Base-by-base conservation (phyloP, 2,888 invertebrate genomes). In the Erebia aethiops region DNA sequence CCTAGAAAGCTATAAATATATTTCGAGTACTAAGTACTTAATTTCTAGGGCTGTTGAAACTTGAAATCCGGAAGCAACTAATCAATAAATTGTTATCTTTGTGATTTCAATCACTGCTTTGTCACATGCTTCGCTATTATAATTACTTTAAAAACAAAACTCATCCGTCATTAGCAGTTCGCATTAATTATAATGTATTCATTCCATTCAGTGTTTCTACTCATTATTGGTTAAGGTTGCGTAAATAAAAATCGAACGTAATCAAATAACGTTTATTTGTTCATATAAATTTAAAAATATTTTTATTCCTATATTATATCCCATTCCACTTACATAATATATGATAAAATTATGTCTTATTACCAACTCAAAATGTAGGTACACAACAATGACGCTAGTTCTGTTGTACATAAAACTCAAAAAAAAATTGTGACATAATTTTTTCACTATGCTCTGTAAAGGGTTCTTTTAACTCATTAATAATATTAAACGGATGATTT, bases 291-390 rank as follows among this genome's bases (percentile, higher is more conserved):
- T 68, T 66, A 56, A 69, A 67, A 71, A 71, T 69, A 69, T 64
- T 57, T 58, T 69, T 71, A 62, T 26, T 18, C 13, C 66, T 66
- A 66, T 73, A 72, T 69, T 80, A 80, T 75, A 78, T 77, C 83
- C 83, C 83, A 81, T 76, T 84, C 84, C 84, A 75, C 80, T 82
- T 83, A 81, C 67, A 78, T 10, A n/a, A n/a, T n/a, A n/a, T 64
- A 64, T 2, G 21, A 62, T 79, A 78, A 75, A 71, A 71, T 74
- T 77, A 77, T 52, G 74, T 69, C 14, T 72, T 73, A 60, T 74
- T 43, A 63, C 71, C 70, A 75, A 76, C 65, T 74, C 75, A 75
- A 71, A 75, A 75, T 76, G 71, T n/a, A n/a, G n/a, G n/a, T 74
- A 77, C 76, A 76, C 76, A 78, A 79, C 75, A 77, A 76, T 73